phyloP scores from a whole-genome alignment of 2,113 vertebrate species.

The Scalopus aquaticus region DNA sequence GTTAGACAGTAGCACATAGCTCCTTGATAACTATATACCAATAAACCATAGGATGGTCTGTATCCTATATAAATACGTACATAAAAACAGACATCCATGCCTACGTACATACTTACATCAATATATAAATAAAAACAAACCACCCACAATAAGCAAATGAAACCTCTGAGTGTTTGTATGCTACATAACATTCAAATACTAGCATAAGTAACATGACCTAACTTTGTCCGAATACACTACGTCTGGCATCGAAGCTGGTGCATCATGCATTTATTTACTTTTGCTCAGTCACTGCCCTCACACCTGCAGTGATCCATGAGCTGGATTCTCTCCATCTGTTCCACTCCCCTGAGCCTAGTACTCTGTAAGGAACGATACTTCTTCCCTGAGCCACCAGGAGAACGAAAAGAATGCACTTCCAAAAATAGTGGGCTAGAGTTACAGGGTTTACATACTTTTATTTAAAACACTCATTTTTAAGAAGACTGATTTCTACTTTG shows the following conservation, averaged over 20 bases:
- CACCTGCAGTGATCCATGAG: conserved; percentile 1
- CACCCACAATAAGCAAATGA: neutral
- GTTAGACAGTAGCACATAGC: neutral
- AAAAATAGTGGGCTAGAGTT: neutral
- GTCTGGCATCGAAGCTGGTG: neutral
- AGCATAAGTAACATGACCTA: neutral
- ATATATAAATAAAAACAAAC: neutral
- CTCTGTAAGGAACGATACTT: neutral
- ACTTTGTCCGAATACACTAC: neutral
- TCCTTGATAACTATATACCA: neutral
- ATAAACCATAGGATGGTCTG: neutral
- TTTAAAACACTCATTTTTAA: neutral
- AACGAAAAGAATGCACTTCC: neutral
- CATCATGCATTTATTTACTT: neutral
- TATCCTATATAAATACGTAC: neutral
- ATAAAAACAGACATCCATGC: neutral
- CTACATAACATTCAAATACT: neutral
- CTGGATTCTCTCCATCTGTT: neutral
- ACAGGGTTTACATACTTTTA: neutral
- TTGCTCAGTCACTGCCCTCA: neutral
- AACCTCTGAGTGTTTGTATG: neutral
- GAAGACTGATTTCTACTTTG: neutral
- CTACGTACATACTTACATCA: neutral
- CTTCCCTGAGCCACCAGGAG: neutral
- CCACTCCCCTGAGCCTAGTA: neutral